Conservation (phyloP, 2,113 vertebrate species). For the Glaucomys volans region DNA sequence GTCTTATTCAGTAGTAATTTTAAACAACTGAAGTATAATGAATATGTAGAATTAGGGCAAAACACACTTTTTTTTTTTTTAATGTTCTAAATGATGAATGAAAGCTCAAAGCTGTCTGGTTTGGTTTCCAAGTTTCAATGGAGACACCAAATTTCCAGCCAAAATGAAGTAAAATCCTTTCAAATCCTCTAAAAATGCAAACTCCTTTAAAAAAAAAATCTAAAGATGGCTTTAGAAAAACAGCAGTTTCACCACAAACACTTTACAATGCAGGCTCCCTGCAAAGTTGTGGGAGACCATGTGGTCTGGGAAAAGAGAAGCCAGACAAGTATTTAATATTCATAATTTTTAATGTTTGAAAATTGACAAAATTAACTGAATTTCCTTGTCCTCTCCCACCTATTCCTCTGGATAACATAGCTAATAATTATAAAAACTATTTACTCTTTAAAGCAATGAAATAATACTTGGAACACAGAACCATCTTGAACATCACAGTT, state of each 20-base stretch:
- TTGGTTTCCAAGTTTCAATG: slow-evolving; percentile 72
- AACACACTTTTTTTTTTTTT: slow-evolving; percentile 60
- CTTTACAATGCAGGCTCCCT: neutral
- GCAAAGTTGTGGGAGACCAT: neutral
- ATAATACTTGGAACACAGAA: neutral
- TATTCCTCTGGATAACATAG: neutral
- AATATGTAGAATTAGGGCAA: slow-evolving; percentile 8
- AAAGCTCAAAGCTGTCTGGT: slow-evolving; percentile 65
- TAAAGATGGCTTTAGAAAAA: neutral
- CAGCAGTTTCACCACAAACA: neutral
- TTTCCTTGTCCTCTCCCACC: slow-evolving; percentile 6
- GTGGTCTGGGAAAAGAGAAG: neutral
- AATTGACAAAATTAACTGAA: neutral
- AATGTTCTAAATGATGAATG: slow-evolving; percentile 45
- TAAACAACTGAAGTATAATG: slow-evolving; percentile 46
- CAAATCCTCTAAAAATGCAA: slow-evolving; percentile 53
- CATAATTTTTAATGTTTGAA: neutral
- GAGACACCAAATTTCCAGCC: slow-evolving; percentile 70
- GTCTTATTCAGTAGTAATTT: neutral
- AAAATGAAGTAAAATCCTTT: slow-evolving; percentile 63
- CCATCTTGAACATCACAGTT: neutral
- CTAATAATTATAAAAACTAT: slow-evolving; percentile 6
- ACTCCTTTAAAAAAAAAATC: slow-evolving; percentile 48
- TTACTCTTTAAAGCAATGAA: slow-evolving; percentile 40
- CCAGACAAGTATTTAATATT: neutral